Base-by-base conservation (phyloP, 1,140 invertebrate genomes). In the Caenorhabditis inopinata region DNA sequence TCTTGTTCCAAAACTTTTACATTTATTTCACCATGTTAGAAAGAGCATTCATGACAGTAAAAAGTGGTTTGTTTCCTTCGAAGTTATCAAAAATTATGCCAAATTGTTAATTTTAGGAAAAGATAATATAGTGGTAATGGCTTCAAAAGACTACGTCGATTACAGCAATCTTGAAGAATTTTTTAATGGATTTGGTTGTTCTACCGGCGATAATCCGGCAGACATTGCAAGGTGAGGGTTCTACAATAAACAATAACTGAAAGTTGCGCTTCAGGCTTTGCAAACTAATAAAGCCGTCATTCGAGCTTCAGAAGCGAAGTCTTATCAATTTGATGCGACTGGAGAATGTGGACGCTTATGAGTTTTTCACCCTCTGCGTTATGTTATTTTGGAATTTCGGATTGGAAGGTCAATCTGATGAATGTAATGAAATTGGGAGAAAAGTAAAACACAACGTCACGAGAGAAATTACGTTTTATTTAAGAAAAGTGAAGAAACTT, bases 351-450 rank as follows among this genome's bases (percentile, higher is more conserved):
- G 78, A 79, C 35, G 9, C 16, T 16, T 68, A 68, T 27, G 78
- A 79, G 46, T 79, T 79, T 27, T 79, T 74, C 25, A 49, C 78
- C 11, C 32, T 79, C 4, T 79, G 78, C 25, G 62, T 47, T n/a
- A 49, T 79, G 35, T n/a, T 79, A 14, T 58, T 79, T 29, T 79
- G 78, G 78, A 68, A 79, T 51, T 68, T 68, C 7, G 78, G 78
- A 49, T 46, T 79, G 21, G 68, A 79, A 74, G 78, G 78, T n/a
- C 78, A 79, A 35, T 74, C 78, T 4, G 62, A 74, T 46, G 62
- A 74, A 23, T 74, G 62, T 12, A 58, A 79, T 27, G 78, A 58
- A 47, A 38, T 79, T 18, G 62, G 51, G 46, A 21, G 53, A 74
- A 27, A 29, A 38, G 78, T 75, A 6, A 46, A 58, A 16, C 62